Conservation (phyloP, 2,888 invertebrate species). For the Agrochola litura region DNA sequence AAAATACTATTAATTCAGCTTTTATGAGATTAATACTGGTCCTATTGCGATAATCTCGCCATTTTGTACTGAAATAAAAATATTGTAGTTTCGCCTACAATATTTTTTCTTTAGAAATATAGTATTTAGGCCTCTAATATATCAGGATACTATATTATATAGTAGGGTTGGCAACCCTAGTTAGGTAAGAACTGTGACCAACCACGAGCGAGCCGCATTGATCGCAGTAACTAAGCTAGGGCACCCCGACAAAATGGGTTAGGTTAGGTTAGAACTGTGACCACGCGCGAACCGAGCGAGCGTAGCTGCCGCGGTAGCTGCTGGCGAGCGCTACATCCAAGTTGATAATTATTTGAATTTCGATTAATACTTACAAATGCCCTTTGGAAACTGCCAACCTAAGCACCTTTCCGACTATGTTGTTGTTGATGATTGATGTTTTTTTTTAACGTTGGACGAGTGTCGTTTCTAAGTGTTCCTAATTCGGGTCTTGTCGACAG, state of each 20-base stretch:
- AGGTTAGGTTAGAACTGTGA: neutral
- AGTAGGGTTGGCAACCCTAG: too few species aligned
- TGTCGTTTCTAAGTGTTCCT: neutral
- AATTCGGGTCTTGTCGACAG: neutral
- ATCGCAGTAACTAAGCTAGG: too few species aligned
- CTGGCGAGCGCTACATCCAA: neutral
- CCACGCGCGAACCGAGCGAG: neutral
- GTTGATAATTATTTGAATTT: neutral
- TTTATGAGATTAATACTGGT: too few species aligned
- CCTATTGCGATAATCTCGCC: too few species aligned
- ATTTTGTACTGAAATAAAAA: too few species aligned
- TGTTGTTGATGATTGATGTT: neutral
- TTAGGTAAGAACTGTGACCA: too few species aligned
- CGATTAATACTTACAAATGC: neutral
- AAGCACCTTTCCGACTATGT: neutral
- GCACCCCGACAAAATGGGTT: neutral
- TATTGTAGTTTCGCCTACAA: too few species aligned
- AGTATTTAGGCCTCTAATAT: too few species aligned
- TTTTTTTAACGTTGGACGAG: neutral
- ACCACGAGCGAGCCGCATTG: too few species aligned
- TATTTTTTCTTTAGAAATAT: too few species aligned
- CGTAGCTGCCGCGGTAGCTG: neutral
- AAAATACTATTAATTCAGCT: too few species aligned
- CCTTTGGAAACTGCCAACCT: constrained; percentile 55
- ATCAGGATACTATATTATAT: too few species aligned